Conservation (phyloP, 2,797 vertebrate species). For the Mormyrus hasselquistii region DNA sequence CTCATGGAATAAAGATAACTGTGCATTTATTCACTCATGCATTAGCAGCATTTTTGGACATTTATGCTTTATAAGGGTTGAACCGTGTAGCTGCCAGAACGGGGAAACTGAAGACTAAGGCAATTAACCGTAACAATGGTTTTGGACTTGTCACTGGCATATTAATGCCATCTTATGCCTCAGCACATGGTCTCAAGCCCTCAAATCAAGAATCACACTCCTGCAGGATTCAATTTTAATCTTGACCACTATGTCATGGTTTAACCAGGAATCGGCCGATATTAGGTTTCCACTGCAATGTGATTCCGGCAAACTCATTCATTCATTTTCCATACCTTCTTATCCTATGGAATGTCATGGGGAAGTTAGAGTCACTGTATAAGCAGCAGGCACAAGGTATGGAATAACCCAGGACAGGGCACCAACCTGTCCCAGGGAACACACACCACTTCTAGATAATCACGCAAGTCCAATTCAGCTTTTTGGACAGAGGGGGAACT, state of each 20-base stretch:
- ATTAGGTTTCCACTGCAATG: background rate
- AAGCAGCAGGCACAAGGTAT: background rate
- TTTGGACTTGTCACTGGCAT: background rate
- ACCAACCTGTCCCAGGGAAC: background rate
- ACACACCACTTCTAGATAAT: background rate
- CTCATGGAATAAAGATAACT: background rate
- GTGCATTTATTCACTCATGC: no score
- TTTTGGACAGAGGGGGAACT: background rate
- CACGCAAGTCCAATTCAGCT: background rate
- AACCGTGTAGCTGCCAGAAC: background rate
- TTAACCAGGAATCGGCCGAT: background rate
- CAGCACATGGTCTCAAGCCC: background rate
- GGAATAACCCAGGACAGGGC: background rate
- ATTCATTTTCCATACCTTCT: background rate
- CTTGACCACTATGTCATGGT: background rate
- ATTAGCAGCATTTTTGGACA: background rate
- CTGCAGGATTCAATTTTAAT: background rate
- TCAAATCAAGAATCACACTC: background rate
- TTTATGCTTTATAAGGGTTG: background rate
- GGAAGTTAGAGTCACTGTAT: background rate
- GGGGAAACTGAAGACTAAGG: background rate
- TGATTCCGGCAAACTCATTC: background rate
- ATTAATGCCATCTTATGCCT: background rate
- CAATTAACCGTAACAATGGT: background rate
- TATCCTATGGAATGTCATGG: background rate